phyloP scores from a whole-genome alignment of 30 jellyfish, hydroid and myxozoan genomes.

The Sanderia malayensis region DNA sequence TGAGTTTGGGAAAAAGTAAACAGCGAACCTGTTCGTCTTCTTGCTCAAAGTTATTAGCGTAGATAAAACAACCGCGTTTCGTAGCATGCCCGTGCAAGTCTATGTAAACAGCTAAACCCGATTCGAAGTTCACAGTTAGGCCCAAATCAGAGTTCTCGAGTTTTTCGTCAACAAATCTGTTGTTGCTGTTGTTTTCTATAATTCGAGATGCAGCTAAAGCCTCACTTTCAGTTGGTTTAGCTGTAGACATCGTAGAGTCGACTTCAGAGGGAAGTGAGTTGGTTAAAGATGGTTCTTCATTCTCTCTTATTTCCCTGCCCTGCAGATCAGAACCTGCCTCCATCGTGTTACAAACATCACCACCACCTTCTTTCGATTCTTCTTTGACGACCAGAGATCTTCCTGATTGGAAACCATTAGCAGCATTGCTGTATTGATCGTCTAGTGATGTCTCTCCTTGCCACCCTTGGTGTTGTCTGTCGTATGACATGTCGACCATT shows the following conservation, averaged over 20 bases:
- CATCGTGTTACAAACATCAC: background rate
- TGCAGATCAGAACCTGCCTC: no score
- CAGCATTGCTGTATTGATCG: background rate
- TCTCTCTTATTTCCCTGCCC: background rate
- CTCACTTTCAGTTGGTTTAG: no score
- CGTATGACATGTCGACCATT: no score
- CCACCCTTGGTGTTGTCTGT: no score
- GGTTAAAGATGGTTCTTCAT: background rate
- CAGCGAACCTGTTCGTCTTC: slow-evolving; percentile 62
- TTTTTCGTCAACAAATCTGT: no score
- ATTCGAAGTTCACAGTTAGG: no score
- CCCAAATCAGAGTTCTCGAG: no score
- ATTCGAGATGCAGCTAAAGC: background rate
- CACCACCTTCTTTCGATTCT: background rate
- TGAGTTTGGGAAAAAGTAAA: slow-evolving; percentile 80
- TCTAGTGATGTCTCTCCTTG: background rate
- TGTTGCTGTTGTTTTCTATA: background rate
- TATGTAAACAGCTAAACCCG: slow-evolving; percentile 55
- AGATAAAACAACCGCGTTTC: slow-evolving; percentile 94
- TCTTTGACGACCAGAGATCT: no score
- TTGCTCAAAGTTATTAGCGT: slow-evolving; percentile 75
- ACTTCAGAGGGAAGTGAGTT: background rate
- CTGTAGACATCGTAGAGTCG: background rate
- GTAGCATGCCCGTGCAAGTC: slow-evolving; percentile 98
- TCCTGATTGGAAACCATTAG: no score